Evolutionary conservation across 1,140 invertebrate species (phyloP), one percentile per base, ranked within the genome.

Genomic region (Aphelinus atriplicis): DNA sequence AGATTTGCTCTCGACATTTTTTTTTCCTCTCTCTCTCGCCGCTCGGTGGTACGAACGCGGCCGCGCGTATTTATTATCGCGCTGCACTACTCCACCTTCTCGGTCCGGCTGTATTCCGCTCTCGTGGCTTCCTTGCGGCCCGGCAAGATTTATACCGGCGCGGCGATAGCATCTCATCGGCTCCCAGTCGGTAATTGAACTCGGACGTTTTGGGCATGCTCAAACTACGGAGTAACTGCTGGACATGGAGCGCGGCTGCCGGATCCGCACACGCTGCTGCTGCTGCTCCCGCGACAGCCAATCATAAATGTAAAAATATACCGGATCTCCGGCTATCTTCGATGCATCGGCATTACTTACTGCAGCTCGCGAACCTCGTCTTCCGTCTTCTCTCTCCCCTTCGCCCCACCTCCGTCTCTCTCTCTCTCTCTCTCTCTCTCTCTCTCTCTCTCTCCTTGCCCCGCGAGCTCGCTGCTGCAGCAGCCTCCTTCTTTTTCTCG

Each of bases 121-220:
- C 69, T 47, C 55, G 47, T 45, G 3, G 9, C 2, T 63, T 26
- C 9, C 56, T 53, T 57, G 42, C 60, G 48, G 51, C n/a, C 51
- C 26, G 58, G 48, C 60, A 69, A 75, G 73, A 75, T 75, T 75
- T 75, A 75, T 75, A 71, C 73, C 73, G 53, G 48, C 56, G 61
- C 68, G 60, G 7, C 73, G 73, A 75, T 75, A 75, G 53, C 73
- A 75, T 75, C 73, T 75, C 73, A 75, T 71, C 73, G 68, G 73
- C 73, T 75, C 68, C 73, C 73, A 75, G 61, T 75, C 68, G 73
- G 73, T 75, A 75, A 75, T 75, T 75, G 73, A 75, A 75, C 73
- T 75, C 63, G 73, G 73, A 75, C 68, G 73, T 75, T 75, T 75
- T 75, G 67, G 73, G 73, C 73, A 71, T 71, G 73, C 45, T 66